Conservation (phyloP, 2,797 vertebrate genomes). For the Knipowitschia caucasica region DNA sequence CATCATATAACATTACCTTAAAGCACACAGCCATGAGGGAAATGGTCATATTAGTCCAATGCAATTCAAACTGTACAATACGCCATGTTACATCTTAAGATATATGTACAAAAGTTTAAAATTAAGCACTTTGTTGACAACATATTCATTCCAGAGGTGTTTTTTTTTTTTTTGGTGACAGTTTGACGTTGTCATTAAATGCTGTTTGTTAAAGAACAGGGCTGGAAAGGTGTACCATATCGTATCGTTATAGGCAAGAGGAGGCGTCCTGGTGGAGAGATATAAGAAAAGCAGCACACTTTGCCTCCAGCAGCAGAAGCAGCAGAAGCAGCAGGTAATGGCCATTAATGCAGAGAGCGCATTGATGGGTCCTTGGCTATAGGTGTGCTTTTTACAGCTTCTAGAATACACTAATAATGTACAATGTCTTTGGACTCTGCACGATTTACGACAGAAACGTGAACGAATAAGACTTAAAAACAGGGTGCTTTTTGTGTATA, state of each 20-base stretch:
- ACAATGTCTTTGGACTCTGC: conserved; percentile 58
- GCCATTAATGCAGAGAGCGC: conserved; percentile 61
- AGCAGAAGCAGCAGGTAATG: conserved; percentile 37
- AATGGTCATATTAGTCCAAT: conserved; percentile 69
- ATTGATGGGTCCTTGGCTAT: conserved; percentile 65
- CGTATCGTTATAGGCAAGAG: conserved; percentile 45
- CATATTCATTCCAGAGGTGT: conserved; percentile 17
- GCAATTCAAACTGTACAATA: conserved; percentile 74
- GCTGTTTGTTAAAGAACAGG: conserved; percentile 27
- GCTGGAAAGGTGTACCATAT: conserved; percentile 59
- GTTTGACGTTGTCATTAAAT: conserved; percentile 34
- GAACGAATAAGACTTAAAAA: conserved; percentile 35
- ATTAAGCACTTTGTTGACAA: conserved; percentile 42
- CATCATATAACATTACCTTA: conserved; percentile 71
- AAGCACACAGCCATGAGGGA: conserved; percentile 69
- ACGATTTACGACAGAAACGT: conserved; percentile 31
- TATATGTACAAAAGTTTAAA: conserved; percentile 82
- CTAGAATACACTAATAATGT: conserved; percentile 32
- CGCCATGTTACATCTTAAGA: conserved; percentile 89
- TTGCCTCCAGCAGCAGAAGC: conserved; percentile 48
- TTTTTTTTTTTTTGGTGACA: conserved; percentile 29
- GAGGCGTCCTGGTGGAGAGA: conserved; percentile 35
- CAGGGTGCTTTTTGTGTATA: conserved; percentile 3
- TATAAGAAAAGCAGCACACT: too few relatives aligned
- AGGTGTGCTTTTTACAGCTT: conserved; percentile 58